A percentile compares a stretch with the other conserved stretches of the same genome.
Evolutionary conservation across 2,113 vertebrate species (phyloP).

Genomic region (Daboia siamensis): DNA sequence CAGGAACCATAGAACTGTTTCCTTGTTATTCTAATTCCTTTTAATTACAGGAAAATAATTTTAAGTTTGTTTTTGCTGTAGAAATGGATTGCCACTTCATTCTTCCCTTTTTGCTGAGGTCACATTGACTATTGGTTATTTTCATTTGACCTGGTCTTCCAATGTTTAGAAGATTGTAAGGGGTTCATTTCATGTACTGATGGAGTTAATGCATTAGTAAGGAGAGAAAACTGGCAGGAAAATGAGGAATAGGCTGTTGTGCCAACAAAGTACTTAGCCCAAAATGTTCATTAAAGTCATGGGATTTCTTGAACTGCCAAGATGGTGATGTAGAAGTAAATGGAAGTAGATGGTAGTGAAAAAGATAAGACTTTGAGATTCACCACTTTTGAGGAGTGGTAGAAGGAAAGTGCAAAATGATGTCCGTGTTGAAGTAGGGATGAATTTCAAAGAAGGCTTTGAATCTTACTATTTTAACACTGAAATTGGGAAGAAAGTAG

Average conservation of each 20-base stretch:
- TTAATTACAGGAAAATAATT: not conserved
- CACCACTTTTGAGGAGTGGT: not conserved
- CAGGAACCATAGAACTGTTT: not conserved
- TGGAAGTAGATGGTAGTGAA: constrained; percentile 15
- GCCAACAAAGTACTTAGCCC: constrained; percentile 72
- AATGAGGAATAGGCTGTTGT: constrained; percentile 46
- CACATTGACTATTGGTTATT: not conserved
- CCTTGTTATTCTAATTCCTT: not conserved
- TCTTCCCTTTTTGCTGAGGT: not conserved
- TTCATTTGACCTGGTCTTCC: not conserved
- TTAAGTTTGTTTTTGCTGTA: not conserved
- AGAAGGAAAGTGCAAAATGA: not conserved
- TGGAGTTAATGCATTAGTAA: constrained; percentile 28
- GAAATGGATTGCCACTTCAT: not conserved
- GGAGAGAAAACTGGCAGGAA: constrained; percentile 46
- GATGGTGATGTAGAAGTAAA: constrained; percentile 60
- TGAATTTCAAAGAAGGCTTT: not conserved
- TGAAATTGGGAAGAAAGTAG: not conserved
- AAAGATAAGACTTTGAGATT: not conserved
- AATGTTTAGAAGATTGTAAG: constrained; percentile 22
- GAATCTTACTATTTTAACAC: not conserved
- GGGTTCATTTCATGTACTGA: constrained; percentile 27
- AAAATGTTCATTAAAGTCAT: constrained; percentile 43
- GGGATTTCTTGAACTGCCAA: constrained; percentile 57
- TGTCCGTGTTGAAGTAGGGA: not conserved